A percentile compares a stretch with the other conserved stretches of the same genome.
Evolutionary conservation across 2,113 vertebrate species (phyloP).

Genomic region (Oncorhynchus kisutch): DNA sequence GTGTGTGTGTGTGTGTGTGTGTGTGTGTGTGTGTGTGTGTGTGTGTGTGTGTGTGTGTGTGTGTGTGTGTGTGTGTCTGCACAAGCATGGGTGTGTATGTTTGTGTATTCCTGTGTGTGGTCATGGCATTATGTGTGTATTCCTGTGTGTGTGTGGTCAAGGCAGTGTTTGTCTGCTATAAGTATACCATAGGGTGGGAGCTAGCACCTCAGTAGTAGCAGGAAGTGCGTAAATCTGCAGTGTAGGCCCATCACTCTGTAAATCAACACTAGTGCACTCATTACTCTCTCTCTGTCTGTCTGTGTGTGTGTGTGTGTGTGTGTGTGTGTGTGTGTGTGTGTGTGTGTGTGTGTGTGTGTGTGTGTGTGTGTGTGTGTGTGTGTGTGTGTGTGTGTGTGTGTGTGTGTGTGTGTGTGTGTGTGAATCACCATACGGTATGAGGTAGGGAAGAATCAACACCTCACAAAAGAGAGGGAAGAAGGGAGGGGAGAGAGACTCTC

Average conservation of each 20-base stretch:
- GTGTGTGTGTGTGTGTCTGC: too few species aligned
- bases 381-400: background rate
- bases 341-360: background rate
- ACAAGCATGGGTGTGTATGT: background rate
- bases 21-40: too few species aligned
- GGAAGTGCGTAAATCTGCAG: constrained; percentile 62
- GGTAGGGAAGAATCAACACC: background rate
- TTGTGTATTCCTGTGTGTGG: too few species aligned
- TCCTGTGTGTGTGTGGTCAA: background rate
- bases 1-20: too few species aligned
- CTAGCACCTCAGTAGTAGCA: constrained; percentile 57
- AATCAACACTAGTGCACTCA: constrained; percentile 46
- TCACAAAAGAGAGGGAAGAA: background rate
- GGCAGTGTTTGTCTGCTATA: background rate
- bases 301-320: too few species aligned
- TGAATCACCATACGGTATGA: background rate
- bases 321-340: background rate
- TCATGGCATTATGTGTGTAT: background rate
- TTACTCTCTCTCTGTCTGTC: background rate
- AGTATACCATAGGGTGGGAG: constrained; percentile 31
- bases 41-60: too few species aligned
- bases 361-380: too few species aligned
- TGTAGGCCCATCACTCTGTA: constrained; percentile 52
- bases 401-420: constrained; percentile 8
- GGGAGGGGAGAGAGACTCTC: background rate